Percentiles rank a stretch among this genome's conserved stretches.
Evolutionary conservation across 2,113 vertebrate genomes (phyloP).

Genomic region (Hyperoodon ampullatus): DNA sequence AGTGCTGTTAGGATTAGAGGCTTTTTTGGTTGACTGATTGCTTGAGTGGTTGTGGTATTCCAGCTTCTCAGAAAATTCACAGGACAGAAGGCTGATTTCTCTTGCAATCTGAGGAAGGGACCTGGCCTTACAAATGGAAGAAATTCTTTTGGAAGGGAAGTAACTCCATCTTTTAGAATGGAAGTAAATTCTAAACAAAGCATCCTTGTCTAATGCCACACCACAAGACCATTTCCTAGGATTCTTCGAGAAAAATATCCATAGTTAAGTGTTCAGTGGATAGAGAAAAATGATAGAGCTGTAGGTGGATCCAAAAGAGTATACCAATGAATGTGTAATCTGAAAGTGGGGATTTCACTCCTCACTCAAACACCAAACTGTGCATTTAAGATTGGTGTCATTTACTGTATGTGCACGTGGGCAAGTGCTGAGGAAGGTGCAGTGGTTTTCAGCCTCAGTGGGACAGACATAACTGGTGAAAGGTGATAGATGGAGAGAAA

Average conservation of each 20-base stretch:
- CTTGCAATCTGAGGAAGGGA: background rate
- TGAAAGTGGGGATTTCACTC: background rate
- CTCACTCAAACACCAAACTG: background rate
- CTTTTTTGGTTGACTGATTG: background rate
- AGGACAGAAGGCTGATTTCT: background rate
- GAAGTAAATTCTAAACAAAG: background rate
- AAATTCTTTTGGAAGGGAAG: background rate
- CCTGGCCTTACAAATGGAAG: background rate
- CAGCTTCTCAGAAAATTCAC: background rate
- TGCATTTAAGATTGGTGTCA: background rate
- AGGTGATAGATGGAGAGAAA: background rate
- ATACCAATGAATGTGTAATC: background rate
- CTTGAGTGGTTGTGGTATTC: background rate
- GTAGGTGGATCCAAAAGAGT: background rate
- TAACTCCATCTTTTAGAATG: background rate
- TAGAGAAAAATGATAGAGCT: background rate
- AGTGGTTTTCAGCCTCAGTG: background rate
- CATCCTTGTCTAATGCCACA: background rate
- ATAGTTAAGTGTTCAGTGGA: background rate
- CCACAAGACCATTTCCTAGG: background rate
- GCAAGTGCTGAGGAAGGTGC: background rate
- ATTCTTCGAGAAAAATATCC: background rate
- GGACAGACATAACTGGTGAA: background rate
- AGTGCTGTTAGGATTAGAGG: background rate
- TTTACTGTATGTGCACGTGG: background rate